Percentiles rank a stretch among this genome's conserved stretches.
phyloP scores from a whole-genome alignment of 2,888 invertebrate species.

The Bombylius major region DNA sequence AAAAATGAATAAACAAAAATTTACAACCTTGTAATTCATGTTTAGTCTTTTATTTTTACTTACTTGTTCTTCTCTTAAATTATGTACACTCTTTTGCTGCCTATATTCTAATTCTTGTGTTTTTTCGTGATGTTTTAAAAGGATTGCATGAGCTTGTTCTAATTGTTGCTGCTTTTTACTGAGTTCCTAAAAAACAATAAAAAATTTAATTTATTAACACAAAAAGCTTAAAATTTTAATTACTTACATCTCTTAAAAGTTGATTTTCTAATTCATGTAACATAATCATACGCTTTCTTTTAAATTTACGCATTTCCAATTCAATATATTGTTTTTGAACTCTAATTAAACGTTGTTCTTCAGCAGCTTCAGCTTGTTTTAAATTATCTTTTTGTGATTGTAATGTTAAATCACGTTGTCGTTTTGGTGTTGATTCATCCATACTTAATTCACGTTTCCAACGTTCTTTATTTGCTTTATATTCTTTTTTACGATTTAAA shows the following conservation, averaged over 20 bases:
- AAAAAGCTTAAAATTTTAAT: not conserved
- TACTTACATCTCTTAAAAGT: conserved; percentile 66
- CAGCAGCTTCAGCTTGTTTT: conserved; percentile 81
- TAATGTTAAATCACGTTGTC: conserved; percentile 79
- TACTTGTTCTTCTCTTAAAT: conserved; percentile 75
- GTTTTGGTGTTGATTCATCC: conserved; percentile 84
- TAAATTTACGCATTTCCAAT: conserved; percentile 82
- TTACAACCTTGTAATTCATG: not conserved
- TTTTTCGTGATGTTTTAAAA: conserved; percentile 91
- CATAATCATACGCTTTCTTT: conserved; percentile 75
- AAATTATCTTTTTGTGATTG: conserved; percentile 86
- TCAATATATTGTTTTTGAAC: conserved; percentile 86
- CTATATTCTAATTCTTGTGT: conserved; percentile 92
- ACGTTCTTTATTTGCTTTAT: conserved; percentile 89
- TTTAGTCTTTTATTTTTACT: not conserved
- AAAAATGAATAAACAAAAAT: conserved; percentile 3
- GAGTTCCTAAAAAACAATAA: conserved; percentile 59
- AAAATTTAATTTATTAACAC: not conserved
- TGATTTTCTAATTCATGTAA: conserved; percentile 85
- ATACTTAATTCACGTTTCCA: conserved; percentile 89
- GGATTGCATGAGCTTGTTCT: conserved; percentile 88
- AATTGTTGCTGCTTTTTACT: conserved; percentile 90
- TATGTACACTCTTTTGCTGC: conserved; percentile 90
- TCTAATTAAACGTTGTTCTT: conserved; percentile 74
- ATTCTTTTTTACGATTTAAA: conserved; percentile 89